Base-by-base conservation (phyloP, 2,113 vertebrate species). In the Cololabis saira region DNA sequence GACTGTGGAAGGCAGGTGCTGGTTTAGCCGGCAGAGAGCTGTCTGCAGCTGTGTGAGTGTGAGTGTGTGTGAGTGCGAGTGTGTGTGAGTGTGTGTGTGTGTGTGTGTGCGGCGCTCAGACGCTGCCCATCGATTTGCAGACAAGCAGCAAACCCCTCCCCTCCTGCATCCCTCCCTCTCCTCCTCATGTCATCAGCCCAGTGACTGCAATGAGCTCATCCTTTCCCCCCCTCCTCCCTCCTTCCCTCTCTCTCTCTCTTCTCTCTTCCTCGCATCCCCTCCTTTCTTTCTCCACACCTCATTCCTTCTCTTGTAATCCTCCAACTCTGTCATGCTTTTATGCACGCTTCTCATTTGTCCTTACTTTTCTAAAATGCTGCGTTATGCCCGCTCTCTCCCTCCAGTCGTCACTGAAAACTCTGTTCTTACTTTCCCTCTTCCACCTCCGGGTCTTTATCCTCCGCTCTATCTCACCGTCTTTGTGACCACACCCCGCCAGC, bases 171-270 rank as follows among this genome's bases (percentile, higher is more conserved):
- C 44, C 59, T 49, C 50, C 55, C 40, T 11, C 53, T 37, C 51
- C 76, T 45, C 82, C 83, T 72, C 69, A 43, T 80, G 83, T 84
- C 88, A 82, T 85, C 85, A 84, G 74, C 86, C 81, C 76, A 72
- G 84, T 83, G 84, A 89, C 90, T 89, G 90, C 89, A 90, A 91
- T 90, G 90, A 91, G 87, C 89, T 89, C 90, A 87, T 87, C 89
- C 71, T 80, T 83, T 71, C 42, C 61, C 67, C 61, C 61, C 64
- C 44, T 19, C n/a, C 13, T 24, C 2, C 63, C n/a, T 12, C 44
- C 11, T 27, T 27, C 63, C 48, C 40, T 47, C 69, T 21, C 30
- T 50, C 56, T 19, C 15, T 45, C 60, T 17, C 16, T 7, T 45
- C 24, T 27, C 24, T 27, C 58, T n/a, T 48, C 51, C 57, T 37